Evolutionary conservation across 2,888 invertebrate species (phyloP).

Genomic region (Blomia tropicalis): DNA sequence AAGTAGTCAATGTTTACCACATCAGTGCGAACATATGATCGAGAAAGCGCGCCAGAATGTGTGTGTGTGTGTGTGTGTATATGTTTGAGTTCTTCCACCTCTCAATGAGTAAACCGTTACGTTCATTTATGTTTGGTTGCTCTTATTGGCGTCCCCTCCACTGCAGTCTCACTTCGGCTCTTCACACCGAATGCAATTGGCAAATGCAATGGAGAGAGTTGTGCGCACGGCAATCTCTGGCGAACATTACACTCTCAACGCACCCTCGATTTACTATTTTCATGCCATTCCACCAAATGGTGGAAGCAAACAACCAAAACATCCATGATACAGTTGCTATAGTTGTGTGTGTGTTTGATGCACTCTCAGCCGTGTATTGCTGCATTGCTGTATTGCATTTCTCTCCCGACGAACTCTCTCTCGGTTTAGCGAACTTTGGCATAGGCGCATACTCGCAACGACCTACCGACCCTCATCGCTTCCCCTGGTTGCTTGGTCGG

Average conservation of each 20-base stretch:
- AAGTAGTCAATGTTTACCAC: no score
- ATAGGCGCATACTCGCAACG: background rate
- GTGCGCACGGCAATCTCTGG: no score
- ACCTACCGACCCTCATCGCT: background rate
- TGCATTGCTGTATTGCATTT: background rate
- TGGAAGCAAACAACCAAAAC: background rate
- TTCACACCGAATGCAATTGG: no score
- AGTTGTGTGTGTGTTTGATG: no score
- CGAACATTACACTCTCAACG: no score
- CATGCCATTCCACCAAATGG: no score
- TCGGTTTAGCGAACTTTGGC: background rate
- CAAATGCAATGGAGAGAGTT: no score
- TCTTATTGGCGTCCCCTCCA: background rate
- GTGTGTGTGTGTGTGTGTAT: no score
- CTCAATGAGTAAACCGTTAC: background rate
- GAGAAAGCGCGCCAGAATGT: conserved; percentile 11
- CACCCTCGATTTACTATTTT: no score
- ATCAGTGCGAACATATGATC: background rate
- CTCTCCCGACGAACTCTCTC: background rate
- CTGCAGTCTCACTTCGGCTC: background rate
- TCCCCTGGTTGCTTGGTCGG: background rate
- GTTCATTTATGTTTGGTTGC: no score
- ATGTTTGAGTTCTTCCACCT: conserved; percentile 15
- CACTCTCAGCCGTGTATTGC: background rate
- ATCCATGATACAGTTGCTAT: no score